Conservation (phyloP, 1,140 invertebrate genomes). For the Drosophila kepulauana region DNA sequence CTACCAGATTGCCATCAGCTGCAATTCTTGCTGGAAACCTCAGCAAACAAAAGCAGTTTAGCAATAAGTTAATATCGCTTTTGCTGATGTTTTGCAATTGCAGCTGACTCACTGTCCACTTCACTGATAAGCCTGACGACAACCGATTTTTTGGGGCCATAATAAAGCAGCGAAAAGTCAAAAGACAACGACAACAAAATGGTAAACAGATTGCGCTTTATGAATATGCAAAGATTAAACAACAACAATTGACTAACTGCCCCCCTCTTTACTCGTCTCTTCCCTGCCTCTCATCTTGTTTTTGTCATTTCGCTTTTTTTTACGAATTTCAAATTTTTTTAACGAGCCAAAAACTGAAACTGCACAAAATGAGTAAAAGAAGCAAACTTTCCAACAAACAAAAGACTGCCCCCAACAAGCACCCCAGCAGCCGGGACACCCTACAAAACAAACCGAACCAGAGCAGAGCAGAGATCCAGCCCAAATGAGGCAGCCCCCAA, state of each 20-base stretch:
- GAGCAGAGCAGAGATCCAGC: conserved; percentile 64
- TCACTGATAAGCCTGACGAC: conserved; percentile 68
- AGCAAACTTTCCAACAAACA: conserved; percentile 68
- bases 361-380: too few species aligned
- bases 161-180: conserved; percentile 74
- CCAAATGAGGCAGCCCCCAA: conserved; percentile 30
- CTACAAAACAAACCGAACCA: conserved; percentile 57
- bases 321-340: conserved; percentile 74
- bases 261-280: background rate
- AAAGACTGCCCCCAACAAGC: conserved; percentile 51
- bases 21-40: background rate
- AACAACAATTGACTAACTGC: conserved; percentile 37
- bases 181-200: conserved; percentile 66
- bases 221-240: conserved; percentile 79
- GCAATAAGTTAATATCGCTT: conserved; percentile 71
- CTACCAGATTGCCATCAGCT: background rate
- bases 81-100: conserved; percentile 63
- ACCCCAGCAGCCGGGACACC: conserved; percentile 10
- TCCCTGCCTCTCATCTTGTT: conserved; percentile 2
- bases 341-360: conserved; percentile 76
- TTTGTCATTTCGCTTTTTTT: conserved; percentile 43
- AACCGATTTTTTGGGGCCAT: conserved; percentile 54
- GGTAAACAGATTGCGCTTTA: conserved; percentile 79
- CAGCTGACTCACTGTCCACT: conserved; percentile 23
- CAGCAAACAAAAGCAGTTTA: conserved; percentile 24